Base-by-base conservation (phyloP, 1,140 invertebrate species). In the Parapsyche elsis region DNA sequence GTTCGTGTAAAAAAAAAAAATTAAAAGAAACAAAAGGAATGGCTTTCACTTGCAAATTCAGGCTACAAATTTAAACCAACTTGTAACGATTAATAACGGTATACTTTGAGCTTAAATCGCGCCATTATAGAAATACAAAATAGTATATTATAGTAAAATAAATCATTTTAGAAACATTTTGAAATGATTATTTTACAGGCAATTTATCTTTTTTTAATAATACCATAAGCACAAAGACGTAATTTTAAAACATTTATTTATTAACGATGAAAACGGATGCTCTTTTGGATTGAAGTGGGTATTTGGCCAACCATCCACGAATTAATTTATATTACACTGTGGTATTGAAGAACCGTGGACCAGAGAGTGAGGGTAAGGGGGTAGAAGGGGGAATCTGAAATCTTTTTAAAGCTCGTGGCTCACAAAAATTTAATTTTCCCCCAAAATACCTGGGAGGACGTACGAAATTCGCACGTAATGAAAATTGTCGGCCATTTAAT, bases 381-480 rank as follows among this genome's bases (percentile, higher is more conserved):
- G n/a, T 38, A 7, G 30, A 7, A 4, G 30, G 30, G 30, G 7
- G 30, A 38, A 38, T 4, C 1, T 38, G 30, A 38, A 38, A 38
- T 38, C 30, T 38, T 38, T 38, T 38, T 38, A 38, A 38, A 38
- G 30, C 30, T 38, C 30, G 30, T 38, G 7, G 30, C 30, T 38
- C 30, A 38, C 30, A 61, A 61, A 61, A 61, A 61, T 61, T 61
- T 61, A 61, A 61, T 61, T 61, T 61, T 21, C 57, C 57, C n/a
- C 57, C 16, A 61, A 61, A 61, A 61, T 61, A 61, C 57, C 57
- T 61, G 57, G 16, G 57, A 61, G n/a, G 16, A 38, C 30, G 30
- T 38, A 38, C 30, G 30, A 38, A 38, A 38, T n/a, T 19, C 57
- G 57, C 21, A 19, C 57, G 21, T 61, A 61, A 61, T 61, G 57